Percentiles rank a stretch among this genome's conserved stretches.
These are phyloP conservation scores for Brachyopa scutellaris DNA, from an alignment of 2,888 invertebrate genomes.

Conservation along the genomic window DNA sequence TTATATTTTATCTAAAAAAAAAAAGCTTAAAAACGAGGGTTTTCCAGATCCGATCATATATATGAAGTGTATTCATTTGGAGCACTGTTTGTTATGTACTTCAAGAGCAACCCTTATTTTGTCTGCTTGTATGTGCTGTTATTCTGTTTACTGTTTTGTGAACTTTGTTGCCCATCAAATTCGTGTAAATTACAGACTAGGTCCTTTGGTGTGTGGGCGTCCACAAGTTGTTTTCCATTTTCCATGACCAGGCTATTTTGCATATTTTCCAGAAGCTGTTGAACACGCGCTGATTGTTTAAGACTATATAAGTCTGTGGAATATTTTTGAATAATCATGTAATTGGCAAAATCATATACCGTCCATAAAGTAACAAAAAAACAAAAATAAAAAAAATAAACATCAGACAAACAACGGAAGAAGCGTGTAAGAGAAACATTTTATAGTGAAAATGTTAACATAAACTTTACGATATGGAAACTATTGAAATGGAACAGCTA, in stretches of 20 bases:
- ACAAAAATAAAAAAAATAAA: no score
- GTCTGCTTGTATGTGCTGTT: background rate
- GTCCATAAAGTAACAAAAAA: no score
- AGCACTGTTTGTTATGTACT: background rate
- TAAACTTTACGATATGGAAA: no score
- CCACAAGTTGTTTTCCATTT: background rate
- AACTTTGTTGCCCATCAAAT: background rate
- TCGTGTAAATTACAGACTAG: background rate
- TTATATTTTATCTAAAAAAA: no score
- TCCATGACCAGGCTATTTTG: background rate
- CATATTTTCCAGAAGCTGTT: slow-evolving; percentile 1
- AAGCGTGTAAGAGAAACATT: no score
- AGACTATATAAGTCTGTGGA: background rate
- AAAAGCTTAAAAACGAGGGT: no score
- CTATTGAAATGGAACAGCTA: no score
- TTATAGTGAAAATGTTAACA: no score
- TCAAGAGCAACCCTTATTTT: background rate
- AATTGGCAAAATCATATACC: background rate
- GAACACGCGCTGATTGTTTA: background rate
- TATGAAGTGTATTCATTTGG: no score
- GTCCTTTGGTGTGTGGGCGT: background rate
- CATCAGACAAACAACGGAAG: no score
- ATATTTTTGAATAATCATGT: background rate
- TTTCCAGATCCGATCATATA: background rate
- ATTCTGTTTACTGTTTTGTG: background rate